Evolutionary conservation across 1,140 invertebrate genomes (phyloP).

Genomic region (Rhagoletis zephyria): DNA sequence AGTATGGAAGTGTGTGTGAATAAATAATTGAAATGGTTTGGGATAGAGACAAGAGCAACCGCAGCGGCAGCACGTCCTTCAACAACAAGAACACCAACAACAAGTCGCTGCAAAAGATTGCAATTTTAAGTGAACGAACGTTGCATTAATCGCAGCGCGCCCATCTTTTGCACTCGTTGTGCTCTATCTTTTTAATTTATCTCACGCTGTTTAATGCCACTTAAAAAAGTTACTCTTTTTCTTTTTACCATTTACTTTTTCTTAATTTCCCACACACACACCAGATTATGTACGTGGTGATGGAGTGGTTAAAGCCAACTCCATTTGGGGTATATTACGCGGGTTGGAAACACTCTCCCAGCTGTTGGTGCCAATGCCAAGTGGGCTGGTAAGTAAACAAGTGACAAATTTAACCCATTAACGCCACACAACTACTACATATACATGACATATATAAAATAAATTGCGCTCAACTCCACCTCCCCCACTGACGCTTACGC

Average conservation of each 20-base stretch:
- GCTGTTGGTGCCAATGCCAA: conserved; percentile 70
- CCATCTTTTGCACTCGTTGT: conserved; percentile 31
- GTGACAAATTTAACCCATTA: conserved; percentile 45
- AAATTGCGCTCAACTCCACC: conserved; percentile 17
- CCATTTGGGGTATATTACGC: conserved; percentile 84
- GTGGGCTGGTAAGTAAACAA: conserved; percentile 70
- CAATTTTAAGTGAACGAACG: conserved; percentile 16
- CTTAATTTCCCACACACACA: conserved; percentile 66
- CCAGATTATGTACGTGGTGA: conserved; percentile 61
- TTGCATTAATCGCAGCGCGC: conserved; percentile 51
- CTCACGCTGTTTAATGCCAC: conserved; percentile 16
- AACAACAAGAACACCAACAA: conserved; percentile 12
- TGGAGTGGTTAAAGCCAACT: conserved; percentile 64
- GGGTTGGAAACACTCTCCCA: conserved; percentile 88
- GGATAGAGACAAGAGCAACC: conserved; percentile 47
- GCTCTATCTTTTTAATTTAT: conserved; percentile 49
- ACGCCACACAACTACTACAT: background rate
- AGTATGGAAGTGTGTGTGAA: conserved; percentile 68
- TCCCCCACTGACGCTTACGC: background rate
- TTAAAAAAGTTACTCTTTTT: conserved; percentile 62
- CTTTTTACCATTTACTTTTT: conserved; percentile 54
- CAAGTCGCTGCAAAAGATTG: conserved; percentile 1
- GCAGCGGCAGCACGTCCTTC: background rate
- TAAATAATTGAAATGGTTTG: conserved; percentile 31
- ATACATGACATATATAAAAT: background rate